A percentile compares a stretch with the other conserved stretches of the same genome.
Conservation (phyloP, 1,140 invertebrate genomes). For the Drosophila truncata region DNA sequence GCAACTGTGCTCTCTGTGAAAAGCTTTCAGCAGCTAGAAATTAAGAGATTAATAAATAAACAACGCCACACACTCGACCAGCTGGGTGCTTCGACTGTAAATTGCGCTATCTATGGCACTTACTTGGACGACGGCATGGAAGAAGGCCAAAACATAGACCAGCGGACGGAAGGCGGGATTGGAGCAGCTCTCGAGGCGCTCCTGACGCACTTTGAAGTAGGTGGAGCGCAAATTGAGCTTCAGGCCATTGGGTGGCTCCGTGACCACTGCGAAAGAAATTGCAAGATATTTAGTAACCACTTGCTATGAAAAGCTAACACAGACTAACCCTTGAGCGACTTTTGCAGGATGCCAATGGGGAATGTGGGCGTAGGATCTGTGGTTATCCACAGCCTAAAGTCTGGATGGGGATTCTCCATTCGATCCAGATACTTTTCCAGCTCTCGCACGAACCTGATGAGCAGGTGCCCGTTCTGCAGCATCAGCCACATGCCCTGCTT, state of each 20-base stretch:
- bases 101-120: conserved; percentile 59
- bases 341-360: conserved; percentile 95
- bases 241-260: conserved; percentile 94
- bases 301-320: not conserved
- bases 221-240: conserved; percentile 96
- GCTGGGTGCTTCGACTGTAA: conserved; percentile 55
- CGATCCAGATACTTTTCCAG: conserved; percentile 94
- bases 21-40: conserved; percentile 71
- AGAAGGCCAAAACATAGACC: conserved; percentile 94
- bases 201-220: conserved; percentile 92
- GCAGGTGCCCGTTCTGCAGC: conserved; percentile 95
- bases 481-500: conserved; percentile 94
- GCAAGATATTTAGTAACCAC: conserved; percentile 8
- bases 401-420: conserved; percentile 92
- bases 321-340: conserved; percentile 91
- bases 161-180: conserved; percentile 92
- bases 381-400: conserved; percentile 96
- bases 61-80: conserved; percentile 49
- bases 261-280: conserved; percentile 89
- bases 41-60: conserved; percentile 80
- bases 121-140: conserved; percentile 95
- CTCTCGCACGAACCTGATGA: conserved; percentile 91
- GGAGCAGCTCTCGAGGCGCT: conserved; percentile 89
- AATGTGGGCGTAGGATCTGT: conserved; percentile 94
- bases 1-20: conserved; percentile 49